Evolutionary conservation across 2,888 invertebrate genomes (phyloP), one percentile per base, ranked within the genome.

Genomic region (Drosophila algonquin): DNA sequence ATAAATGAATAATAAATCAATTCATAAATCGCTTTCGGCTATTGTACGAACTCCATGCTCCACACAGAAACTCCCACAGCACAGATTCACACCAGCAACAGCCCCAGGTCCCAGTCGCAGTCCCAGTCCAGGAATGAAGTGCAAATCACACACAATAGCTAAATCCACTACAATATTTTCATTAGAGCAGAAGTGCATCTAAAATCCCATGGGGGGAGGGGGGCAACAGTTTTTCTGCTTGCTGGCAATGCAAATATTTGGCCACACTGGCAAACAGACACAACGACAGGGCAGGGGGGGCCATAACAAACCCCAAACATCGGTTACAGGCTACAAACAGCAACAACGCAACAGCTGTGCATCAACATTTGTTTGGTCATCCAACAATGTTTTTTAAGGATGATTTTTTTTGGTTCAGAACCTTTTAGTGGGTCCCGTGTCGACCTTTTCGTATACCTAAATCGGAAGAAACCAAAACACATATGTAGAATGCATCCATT

Each of bases 221-320:
- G 18, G 18, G 18, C 16, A 47, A 32, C 67, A 70, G 45, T 60
- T 60, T 46, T 62, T 54, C 21, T 69, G 65, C 68, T 30, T 51
- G 35, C 75, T 72, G 73, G 77, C 72, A 76, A 56, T 73, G 55
- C 73, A 75, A 73, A 76, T 76, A 80, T 80, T 86, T 74, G 71
- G 74, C 82, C 88, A 58, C 80, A 76, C 62, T 44, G 24, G 40
- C 50, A 64, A 51, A 68, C 48, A 50, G 30, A 57, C 69, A 47
- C 52, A 73, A 58, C 56, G 24, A 24, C 24, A 2, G 24, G 57
- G 6, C 21, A 21, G 21, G 21, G 18, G 18, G 21, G 21, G 21
- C 21, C 21, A 21, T 51, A 55, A 58, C 57, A 69, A 52, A 47
- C 57, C 59, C 21, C 60, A 47, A 57, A 10, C 12, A 12, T 54